Conservation (phyloP, 1,140 invertebrate species). For the Eriosoma lanigerum region DNA sequence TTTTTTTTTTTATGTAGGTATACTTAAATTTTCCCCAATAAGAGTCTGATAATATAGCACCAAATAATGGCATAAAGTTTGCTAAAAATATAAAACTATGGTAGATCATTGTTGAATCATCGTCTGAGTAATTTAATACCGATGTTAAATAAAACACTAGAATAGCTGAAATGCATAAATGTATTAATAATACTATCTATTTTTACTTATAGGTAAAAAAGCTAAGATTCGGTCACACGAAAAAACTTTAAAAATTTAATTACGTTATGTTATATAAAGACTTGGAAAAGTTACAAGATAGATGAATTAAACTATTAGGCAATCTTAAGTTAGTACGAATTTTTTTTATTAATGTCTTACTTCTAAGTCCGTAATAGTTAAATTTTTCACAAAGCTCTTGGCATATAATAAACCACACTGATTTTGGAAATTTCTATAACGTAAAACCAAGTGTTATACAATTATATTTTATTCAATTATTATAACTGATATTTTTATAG, state of each 20-base stretch:
- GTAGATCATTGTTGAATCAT: slow-evolving; percentile 75
- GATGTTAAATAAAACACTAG: slow-evolving; percentile 77
- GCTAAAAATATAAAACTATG: slow-evolving; percentile 79
- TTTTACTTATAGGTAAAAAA: no score
- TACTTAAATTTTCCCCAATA: slow-evolving; percentile 66
- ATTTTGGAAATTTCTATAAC: slow-evolving; percentile 70
- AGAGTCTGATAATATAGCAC: slow-evolving; percentile 85
- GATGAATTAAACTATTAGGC: no score
- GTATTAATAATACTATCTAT: no score
- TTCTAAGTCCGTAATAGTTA: slow-evolving; percentile 93
- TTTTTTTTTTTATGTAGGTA: slow-evolving; percentile 53
- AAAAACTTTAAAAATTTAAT: no score
- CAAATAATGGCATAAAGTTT: slow-evolving; percentile 83
- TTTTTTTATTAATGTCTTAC: no score
- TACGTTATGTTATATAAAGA: no score
- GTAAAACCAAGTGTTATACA: background rate
- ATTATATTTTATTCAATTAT: background rate
- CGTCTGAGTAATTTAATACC: slow-evolving; percentile 67
- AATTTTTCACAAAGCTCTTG: slow-evolving; percentile 98
- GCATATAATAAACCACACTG: slow-evolving; percentile 90
- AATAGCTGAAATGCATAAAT: slow-evolving; percentile 66
- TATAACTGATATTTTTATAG: no score
- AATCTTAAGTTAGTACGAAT: no score
- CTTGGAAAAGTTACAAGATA: no score
- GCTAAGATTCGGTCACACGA: no score